phyloP scores from a whole-genome alignment of 2,888 invertebrate genomes.

The Drosophila suboccidentalis region DNA sequence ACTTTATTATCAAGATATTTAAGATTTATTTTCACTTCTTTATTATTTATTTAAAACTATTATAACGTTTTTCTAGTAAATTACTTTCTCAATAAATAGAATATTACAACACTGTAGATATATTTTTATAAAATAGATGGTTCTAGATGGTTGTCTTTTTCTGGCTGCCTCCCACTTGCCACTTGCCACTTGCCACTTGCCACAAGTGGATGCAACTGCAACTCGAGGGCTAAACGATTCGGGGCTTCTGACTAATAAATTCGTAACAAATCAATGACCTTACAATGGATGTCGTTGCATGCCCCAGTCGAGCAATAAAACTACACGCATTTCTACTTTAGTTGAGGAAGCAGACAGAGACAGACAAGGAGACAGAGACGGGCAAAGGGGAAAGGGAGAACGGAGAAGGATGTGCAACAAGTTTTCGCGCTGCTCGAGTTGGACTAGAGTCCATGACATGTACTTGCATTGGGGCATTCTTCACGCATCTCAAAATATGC shows the following conservation, averaged over 20 bases:
- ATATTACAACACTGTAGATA: too few species aligned
- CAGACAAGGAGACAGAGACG: not conserved
- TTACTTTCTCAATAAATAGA: too few species aligned
- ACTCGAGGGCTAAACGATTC: conserved; percentile 32
- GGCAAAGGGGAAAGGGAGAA: not conserved
- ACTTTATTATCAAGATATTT: not conserved
- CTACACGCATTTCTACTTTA: conserved; percentile 77
- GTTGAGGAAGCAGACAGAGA: conserved; percentile 1
- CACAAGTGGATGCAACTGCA: conserved; percentile 1
- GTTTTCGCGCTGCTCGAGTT: conserved; percentile 22
- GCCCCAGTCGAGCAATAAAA: conserved; percentile 46
- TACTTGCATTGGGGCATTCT: conserved; percentile 69
- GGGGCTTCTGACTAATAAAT: conserved; percentile 71
- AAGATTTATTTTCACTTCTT: too few species aligned
- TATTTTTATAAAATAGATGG: too few species aligned
- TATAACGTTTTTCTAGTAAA: too few species aligned
- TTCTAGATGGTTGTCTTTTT: not conserved
- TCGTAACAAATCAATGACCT: conserved; percentile 79
- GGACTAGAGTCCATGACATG: conserved; percentile 18
- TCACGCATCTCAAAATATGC: conserved; percentile 78
- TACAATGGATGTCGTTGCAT: conserved; percentile 24
- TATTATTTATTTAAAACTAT: too few species aligned
- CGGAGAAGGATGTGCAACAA: conserved; percentile 31
- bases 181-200: conserved; percentile 1
- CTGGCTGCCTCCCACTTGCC: conserved; percentile 6